Evolutionary conservation across 2,888 invertebrate species (phyloP).

Genomic region (Meiosimyza decipiens): DNA sequence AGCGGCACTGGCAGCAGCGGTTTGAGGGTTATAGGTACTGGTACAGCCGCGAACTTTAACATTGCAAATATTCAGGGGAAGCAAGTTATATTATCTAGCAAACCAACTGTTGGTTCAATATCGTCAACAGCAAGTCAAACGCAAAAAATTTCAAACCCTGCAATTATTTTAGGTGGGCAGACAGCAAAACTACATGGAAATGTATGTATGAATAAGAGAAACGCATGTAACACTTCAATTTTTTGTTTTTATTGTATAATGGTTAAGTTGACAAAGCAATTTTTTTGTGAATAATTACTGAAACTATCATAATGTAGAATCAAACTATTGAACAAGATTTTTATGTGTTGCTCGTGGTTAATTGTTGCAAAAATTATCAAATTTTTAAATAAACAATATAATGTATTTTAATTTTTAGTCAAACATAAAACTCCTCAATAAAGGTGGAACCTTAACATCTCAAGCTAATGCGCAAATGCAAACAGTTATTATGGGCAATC

Average conservation of each 20-base stretch:
- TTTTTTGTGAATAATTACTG: neutral
- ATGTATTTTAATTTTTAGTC: conserved; percentile 11
- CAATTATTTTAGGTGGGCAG: conserved; percentile 64
- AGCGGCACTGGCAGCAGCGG: conserved; percentile 49
- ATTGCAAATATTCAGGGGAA: conserved; percentile 71
- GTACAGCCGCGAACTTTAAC: conserved; percentile 59
- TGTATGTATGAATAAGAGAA: conserved; percentile 48
- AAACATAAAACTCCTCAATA: conserved; percentile 22
- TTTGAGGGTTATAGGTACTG: conserved; percentile 21
- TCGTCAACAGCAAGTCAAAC: conserved; percentile 62
- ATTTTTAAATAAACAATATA: neutral
- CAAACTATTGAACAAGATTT: neutral
- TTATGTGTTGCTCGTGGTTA: neutral
- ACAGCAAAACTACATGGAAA: conserved; percentile 63
- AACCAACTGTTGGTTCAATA: conserved; percentile 66
- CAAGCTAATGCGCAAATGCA: conserved; percentile 53
- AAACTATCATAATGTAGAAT: neutral
- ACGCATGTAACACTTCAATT: neutral
- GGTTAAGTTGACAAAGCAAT: neutral
- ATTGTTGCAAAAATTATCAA: neutral
- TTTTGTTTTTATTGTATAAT: conserved; percentile 2
- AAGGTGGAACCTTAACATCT: conserved; percentile 9
- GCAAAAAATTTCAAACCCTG: conserved; percentile 64
- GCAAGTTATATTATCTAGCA: conserved; percentile 70
- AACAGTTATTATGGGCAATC: conserved; percentile 67